These are phyloP conservation scores for Thinocorus orbignyianus DNA, from an alignment of 2,113 vertebrate species.

Conservation along the genomic window DNA sequence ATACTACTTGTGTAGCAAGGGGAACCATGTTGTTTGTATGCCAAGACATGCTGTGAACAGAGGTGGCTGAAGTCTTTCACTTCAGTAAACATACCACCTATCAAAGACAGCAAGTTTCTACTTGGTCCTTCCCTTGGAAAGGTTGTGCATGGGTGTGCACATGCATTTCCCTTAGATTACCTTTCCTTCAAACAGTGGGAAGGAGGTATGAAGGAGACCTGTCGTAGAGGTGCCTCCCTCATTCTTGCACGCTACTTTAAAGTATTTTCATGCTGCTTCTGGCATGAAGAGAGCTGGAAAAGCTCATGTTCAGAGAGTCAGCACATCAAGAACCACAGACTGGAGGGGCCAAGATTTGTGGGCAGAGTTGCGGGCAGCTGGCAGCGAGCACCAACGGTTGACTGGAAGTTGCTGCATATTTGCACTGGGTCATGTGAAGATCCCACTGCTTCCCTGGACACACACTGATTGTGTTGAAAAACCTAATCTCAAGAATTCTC, in stretches of 20 bases:
- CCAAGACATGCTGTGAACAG: neutral
- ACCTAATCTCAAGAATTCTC: neutral
- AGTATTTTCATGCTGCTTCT: neutral
- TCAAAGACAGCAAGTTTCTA: neutral
- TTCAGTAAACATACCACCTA: neutral
- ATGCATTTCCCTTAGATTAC: neutral
- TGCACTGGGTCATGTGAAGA: neutral
- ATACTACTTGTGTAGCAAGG: neutral
- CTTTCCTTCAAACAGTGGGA: neutral
- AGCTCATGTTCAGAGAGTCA: neutral
- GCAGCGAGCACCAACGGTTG: neutral
- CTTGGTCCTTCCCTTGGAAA: neutral
- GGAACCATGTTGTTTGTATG: neutral
- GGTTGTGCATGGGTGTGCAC: neutral
- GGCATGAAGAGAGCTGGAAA: neutral
- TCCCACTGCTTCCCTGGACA: neutral
- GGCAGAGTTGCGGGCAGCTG: neutral
- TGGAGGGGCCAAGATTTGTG: neutral
- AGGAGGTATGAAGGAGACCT: neutral
- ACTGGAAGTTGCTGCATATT: neutral
- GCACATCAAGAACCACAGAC: neutral
- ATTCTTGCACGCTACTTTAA: neutral
- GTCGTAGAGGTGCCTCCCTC: neutral
- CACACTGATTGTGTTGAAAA: neutral
- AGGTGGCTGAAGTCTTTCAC: neutral